Percentiles rank a stretch among this genome's conserved stretches.
These are phyloP conservation scores for Stegostoma tigrinum DNA, from an alignment of 2,113 vertebrate species.

Conservation along the genomic window DNA sequence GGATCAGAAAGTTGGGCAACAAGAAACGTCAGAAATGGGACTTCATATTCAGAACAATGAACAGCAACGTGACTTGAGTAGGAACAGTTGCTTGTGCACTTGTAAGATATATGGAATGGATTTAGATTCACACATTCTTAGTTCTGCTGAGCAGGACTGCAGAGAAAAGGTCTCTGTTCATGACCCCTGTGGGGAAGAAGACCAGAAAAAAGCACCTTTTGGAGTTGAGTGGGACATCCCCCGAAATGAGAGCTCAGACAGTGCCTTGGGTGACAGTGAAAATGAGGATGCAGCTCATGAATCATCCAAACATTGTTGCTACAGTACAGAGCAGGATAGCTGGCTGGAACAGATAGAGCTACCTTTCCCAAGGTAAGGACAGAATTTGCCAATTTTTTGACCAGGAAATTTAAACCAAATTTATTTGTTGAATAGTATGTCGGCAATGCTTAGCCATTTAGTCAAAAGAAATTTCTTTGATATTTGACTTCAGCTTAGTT, in stretches of 20 bases:
- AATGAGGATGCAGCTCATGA: slow-evolving; percentile 79
- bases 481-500: neutral
- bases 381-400: neutral
- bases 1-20: slow-evolving; percentile 35
- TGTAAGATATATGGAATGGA: slow-evolving; percentile 45
- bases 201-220: slow-evolving; percentile 63
- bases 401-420: neutral
- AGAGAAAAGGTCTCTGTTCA: slow-evolving; percentile 65
- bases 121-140: slow-evolving; percentile 62
- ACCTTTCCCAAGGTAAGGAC: slow-evolving; percentile 82
- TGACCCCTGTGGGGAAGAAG: slow-evolving; percentile 66
- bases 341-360: slow-evolving; percentile 92
- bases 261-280: slow-evolving; percentile 93
- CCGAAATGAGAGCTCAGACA: slow-evolving; percentile 96
- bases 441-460: neutral
- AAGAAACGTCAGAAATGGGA: slow-evolving; percentile 50
- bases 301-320: slow-evolving; percentile 56
- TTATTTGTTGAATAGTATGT: neutral
- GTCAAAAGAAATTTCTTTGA: neutral
- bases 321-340: slow-evolving; percentile 71
- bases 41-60: slow-evolving; percentile 46
- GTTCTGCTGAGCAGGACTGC: slow-evolving; percentile 74
- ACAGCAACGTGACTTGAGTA: slow-evolving; percentile 20
- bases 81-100: slow-evolving; percentile 46
- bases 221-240: slow-evolving; percentile 93